Percentiles rank a stretch among this genome's conserved stretches.
These are phyloP conservation scores for Harpegnathos saltator DNA, from an alignment of 1,140 invertebrate species.

Conservation along the genomic window DNA sequence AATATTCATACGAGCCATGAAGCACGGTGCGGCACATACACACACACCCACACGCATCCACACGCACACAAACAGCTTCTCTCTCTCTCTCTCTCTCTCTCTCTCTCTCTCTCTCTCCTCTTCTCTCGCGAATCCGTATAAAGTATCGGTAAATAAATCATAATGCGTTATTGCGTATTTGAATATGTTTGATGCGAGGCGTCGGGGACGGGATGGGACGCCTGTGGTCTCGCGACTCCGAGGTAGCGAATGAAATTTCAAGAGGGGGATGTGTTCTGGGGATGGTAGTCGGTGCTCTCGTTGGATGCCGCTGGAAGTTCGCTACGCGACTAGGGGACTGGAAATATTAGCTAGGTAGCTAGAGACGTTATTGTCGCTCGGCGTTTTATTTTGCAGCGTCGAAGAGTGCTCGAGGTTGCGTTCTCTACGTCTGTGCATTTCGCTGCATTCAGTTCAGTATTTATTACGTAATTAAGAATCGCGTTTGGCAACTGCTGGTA, in stretches of 20 bases:
- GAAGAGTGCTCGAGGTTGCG: background rate
- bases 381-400: constrained; percentile 2
- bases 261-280: constrained; percentile 38
- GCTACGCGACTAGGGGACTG: constrained; percentile 41
- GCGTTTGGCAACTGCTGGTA: background rate
- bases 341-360: constrained; percentile 46
- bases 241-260: constrained; percentile 62
- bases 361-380: background rate
- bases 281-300: constrained; percentile 45
- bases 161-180: constrained; percentile 80
- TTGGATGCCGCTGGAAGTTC: constrained; percentile 45
- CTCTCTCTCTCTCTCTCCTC: too few species aligned
- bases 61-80: too few species aligned
- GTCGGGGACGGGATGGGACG: constrained; percentile 54
- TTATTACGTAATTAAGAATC: background rate
- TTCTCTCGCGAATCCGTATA: constrained; percentile 66
- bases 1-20: constrained; percentile 82
- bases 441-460: background rate
- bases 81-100: too few species aligned
- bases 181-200: constrained; percentile 79
- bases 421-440: too few species aligned
- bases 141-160: constrained; percentile 82
- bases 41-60: too few species aligned
- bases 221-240: constrained; percentile 52
- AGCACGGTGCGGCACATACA: constrained; percentile 70